These are phyloP conservation scores for Orchesella cincta DNA, from an alignment of 1,140 invertebrate species.

Conservation along the genomic window DNA sequence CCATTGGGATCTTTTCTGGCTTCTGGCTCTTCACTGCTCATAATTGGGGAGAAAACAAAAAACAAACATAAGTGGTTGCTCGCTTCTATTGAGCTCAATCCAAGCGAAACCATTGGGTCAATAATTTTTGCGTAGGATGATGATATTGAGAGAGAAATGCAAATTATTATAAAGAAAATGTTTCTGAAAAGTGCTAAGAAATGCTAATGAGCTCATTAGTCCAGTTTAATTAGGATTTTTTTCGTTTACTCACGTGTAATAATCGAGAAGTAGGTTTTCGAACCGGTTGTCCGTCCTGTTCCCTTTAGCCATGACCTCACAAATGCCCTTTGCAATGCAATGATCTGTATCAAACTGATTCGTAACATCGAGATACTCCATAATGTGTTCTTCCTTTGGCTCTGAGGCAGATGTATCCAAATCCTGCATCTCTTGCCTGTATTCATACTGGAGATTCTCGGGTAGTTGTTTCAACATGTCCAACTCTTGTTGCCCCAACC, in stretches of 20 bases:
- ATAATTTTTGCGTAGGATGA: too few species aligned
- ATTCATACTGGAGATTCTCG: slow-evolving; percentile 13
- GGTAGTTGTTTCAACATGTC: not conserved
- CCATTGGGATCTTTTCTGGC: slow-evolving; percentile 10
- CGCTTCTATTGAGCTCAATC: too few species aligned
- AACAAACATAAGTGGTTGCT: not conserved
- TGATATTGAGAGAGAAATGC: not conserved
- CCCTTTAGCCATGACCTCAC: slow-evolving; percentile 44
- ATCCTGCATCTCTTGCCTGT: slow-evolving; percentile 20
- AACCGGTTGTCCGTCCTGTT: slow-evolving; percentile 39
- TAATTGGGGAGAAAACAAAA: not conserved
- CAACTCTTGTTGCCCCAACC: slow-evolving; percentile 18
- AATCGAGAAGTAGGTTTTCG: slow-evolving; percentile 36
- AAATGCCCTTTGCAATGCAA: slow-evolving; percentile 46
- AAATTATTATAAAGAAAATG: not conserved
- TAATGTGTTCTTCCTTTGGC: slow-evolving; percentile 45
- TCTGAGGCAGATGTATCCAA: slow-evolving; percentile 32
- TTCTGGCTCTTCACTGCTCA: slow-evolving; percentile 14
- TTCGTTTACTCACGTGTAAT: slow-evolving; percentile 33
- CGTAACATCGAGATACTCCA: slow-evolving; percentile 39
- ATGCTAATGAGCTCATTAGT: too few species aligned
- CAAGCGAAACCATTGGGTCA: too few species aligned
- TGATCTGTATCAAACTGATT: slow-evolving; percentile 41
- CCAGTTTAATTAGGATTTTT: too few species aligned
- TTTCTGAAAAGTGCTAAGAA: not conserved